Evolutionary conservation across 2,113 vertebrate species (phyloP).

Genomic region (Calidris pugnax): DNA sequence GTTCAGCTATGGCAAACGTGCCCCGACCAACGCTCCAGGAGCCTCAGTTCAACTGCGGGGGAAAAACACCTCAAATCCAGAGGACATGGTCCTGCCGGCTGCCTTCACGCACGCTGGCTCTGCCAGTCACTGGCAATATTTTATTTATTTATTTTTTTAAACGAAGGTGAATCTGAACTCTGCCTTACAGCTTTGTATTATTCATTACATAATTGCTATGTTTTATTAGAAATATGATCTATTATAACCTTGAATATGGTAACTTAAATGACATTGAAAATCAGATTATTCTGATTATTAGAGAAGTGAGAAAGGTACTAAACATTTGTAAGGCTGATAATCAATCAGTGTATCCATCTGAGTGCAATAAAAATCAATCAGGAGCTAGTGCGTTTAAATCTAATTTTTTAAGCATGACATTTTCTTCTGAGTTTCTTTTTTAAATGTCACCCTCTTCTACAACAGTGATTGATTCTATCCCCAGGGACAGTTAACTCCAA

Average conservation of each 20-base stretch:
- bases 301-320: slow-evolving; percentile 79
- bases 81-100: background rate
- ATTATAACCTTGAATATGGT: slow-evolving; percentile 76
- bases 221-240: slow-evolving; percentile 81
- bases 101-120: background rate
- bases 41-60: background rate
- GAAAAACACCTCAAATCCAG: background rate
- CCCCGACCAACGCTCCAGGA: rapidly evolving
- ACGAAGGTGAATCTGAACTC: slow-evolving; percentile 20
- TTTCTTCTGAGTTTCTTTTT: slow-evolving; percentile 81
- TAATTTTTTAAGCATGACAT: slow-evolving; percentile 88
- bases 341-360: slow-evolving; percentile 80
- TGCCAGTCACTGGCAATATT: background rate
- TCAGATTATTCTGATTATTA: slow-evolving; percentile 84
- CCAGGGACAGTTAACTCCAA: slow-evolving; percentile 76
- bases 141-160: background rate
- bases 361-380: slow-evolving; percentile 84
- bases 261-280: slow-evolving; percentile 81
- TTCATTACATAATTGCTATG: slow-evolving; percentile 76
- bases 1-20: background rate
- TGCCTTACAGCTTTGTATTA: slow-evolving; percentile 67
- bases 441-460: slow-evolving; percentile 84
- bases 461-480: slow-evolving; percentile 81
- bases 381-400: slow-evolving; percentile 79
- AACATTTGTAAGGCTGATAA: slow-evolving; percentile 78